These are phyloP conservation scores for Styela clava DNA, from an alignment of 23 tunicate genomes.

Conservation along the genomic window DNA sequence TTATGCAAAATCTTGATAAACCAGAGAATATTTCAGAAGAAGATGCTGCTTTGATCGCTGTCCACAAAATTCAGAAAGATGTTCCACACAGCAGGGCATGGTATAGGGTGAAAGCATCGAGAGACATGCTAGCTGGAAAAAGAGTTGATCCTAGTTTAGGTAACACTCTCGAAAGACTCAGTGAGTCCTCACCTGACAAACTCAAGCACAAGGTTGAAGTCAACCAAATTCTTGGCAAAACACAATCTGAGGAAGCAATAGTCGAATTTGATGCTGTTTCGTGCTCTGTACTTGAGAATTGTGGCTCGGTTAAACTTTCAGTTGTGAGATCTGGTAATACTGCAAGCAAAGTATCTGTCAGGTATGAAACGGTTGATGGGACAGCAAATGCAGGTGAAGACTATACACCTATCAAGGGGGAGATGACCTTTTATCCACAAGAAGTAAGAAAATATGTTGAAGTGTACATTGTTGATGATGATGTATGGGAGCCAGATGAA, in stretches of 20 bases:
- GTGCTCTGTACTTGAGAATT: constrained; percentile 85
- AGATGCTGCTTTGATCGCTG: constrained; percentile 79
- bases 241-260: constrained; percentile 13
- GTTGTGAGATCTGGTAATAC: constrained; percentile 73
- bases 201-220: constrained; percentile 32
- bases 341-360: constrained; percentile 36
- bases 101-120: constrained; percentile 81
- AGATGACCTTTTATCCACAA: constrained; percentile 56
- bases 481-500: constrained; percentile 98
- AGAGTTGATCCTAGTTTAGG: constrained; percentile 52
- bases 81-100: constrained; percentile 86
- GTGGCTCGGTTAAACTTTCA: constrained; percentile 57
- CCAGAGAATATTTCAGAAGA: constrained; percentile 79
- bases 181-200: neutral
- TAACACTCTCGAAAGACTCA: constrained; percentile 51
- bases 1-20: constrained; percentile 70
- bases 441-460: constrained; percentile 59
- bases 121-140: constrained; percentile 68
- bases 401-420: constrained; percentile 45
- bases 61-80: constrained; percentile 62
- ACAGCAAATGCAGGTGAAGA: constrained; percentile 86
- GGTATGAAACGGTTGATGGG: constrained; percentile 91
- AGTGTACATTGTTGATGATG: constrained; percentile 87
- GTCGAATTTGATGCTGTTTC: constrained; percentile 83
- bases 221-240: constrained; percentile 26